A percentile compares a stretch with the other conserved stretches of the same genome.
phyloP scores from a whole-genome alignment of 1,140 invertebrate genomes.

The Gryllus bimaculatus region DNA sequence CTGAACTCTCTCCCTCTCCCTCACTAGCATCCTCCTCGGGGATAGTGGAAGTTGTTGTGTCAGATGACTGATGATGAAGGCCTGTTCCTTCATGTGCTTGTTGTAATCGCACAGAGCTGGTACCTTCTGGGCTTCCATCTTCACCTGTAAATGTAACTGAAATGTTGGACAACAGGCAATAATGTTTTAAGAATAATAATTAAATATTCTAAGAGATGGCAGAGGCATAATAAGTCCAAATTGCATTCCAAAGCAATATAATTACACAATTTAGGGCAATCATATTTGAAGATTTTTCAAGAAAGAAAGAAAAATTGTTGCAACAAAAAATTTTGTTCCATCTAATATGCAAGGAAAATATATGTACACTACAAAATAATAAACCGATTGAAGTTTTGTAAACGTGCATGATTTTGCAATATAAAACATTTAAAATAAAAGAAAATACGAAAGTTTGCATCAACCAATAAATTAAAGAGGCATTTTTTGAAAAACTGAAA shows the following conservation, averaged over 20 bases:
- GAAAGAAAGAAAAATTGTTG: too few relatives aligned
- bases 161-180: neutral
- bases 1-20: slow-evolving; percentile 24
- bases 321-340: too few relatives aligned
- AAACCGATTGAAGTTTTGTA: too few relatives aligned
- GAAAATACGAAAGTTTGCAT: too few relatives aligned
- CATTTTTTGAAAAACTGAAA: neutral
- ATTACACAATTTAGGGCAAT: neutral
- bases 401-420: too few relatives aligned
- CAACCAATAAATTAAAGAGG: neutral
- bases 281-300: too few relatives aligned
- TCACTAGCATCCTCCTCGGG: slow-evolving; percentile 27
- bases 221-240: too few relatives aligned
- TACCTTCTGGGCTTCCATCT: slow-evolving; percentile 17
- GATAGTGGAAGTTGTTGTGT: slow-evolving; percentile 24
- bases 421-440: too few relatives aligned
- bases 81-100: slow-evolving; percentile 11
- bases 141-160: slow-evolving; percentile 12
- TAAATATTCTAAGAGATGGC: neutral
- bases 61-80: slow-evolving; percentile 20
- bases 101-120: slow-evolving; percentile 19
- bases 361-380: too few relatives aligned
- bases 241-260: neutral
- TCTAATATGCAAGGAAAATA: too few relatives aligned
- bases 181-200: neutral